These are phyloP conservation scores for Cyprinodon diabolis DNA, from an alignment of 2,797 vertebrate genomes.

Conservation along the genomic window DNA sequence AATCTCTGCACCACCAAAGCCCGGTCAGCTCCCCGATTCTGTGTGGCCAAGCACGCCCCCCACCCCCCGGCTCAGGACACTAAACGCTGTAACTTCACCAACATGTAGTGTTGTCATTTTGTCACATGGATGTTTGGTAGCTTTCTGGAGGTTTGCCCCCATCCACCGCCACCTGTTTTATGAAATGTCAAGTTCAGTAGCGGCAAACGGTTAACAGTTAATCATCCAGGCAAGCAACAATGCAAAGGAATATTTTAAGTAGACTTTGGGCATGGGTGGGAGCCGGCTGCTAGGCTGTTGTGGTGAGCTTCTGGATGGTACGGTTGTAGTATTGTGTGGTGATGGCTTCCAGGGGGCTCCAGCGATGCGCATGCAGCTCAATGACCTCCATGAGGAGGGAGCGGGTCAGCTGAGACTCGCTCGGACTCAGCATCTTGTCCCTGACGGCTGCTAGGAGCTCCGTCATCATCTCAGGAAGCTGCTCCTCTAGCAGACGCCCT, in stretches of 20 bases:
- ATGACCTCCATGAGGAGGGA: constrained; percentile 99
- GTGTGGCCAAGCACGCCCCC: constrained; percentile 52
- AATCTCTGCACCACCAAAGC: constrained; percentile 33
- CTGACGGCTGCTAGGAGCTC: constrained; percentile 91
- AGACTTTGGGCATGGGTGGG: background rate
- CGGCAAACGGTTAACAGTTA: constrained; percentile 4
- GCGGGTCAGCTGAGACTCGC: constrained; percentile 92
- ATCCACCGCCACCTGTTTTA: constrained; percentile 19
- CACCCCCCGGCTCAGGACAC: constrained; percentile 7
- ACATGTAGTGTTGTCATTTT: constrained; percentile 13
- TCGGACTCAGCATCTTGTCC: constrained; percentile 97
- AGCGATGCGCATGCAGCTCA: constrained; percentile 95
- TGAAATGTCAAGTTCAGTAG: constrained; percentile 18
- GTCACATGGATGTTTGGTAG: constrained; percentile 3
- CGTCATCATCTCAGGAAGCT: constrained; percentile 97
- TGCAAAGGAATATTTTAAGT: background rate
- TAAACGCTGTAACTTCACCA: background rate
- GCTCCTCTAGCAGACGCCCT: constrained; percentile 93
- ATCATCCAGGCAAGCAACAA: constrained; percentile 14
- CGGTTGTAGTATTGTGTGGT: constrained; percentile 99
- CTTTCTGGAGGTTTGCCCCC: background rate
- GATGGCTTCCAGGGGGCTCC: constrained; percentile 93
- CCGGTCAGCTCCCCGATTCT: constrained; percentile 15
- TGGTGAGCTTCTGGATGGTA: constrained; percentile 98
- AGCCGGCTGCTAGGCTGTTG: constrained; percentile 62